Conservation (phyloP, 2,797 vertebrate species). For the Hephaestus fuliginosus region DNA sequence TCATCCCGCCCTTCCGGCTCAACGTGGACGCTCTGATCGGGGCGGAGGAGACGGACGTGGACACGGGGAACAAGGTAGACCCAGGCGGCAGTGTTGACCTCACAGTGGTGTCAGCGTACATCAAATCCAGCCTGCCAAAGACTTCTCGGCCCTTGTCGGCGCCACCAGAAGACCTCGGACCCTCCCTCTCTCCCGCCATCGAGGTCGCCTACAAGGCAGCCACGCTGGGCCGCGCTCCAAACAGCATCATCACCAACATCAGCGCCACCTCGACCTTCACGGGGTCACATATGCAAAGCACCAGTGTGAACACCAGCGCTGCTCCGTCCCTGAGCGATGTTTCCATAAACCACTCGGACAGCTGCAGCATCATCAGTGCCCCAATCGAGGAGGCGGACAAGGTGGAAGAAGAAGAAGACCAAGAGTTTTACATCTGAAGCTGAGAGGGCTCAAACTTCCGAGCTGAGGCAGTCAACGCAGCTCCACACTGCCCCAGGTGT, state of each 20-base stretch:
- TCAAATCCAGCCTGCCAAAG: conserved; percentile 64
- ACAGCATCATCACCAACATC: conserved; percentile 50
- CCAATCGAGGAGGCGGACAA: conserved; percentile 33
- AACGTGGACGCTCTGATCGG: conserved; percentile 90
- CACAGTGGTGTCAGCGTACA: conserved; percentile 92
- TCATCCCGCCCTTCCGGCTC: conserved; percentile 81
- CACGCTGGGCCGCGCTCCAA: conserved; percentile 54
- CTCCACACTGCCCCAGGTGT: conserved; percentile 64
- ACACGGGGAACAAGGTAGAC: conserved; percentile 89
- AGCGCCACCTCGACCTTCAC: conserved; percentile 39
- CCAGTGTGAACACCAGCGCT: conserved; percentile 34
- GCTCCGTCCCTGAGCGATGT: conserved; percentile 66
- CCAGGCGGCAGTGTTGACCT: conserved; percentile 87
- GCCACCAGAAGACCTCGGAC: conserved; percentile 66
- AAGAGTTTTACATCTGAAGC: conserved; percentile 93
- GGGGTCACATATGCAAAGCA: conserved; percentile 27
- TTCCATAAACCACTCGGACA: conserved; percentile 70
- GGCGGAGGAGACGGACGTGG: conserved; percentile 94
- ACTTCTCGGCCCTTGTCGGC: conserved; percentile 75
- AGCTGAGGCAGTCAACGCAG: background rate
- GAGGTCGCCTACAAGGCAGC: conserved; percentile 44
- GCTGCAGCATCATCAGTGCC: conserved; percentile 54
- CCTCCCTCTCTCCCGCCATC: conserved; percentile 66
- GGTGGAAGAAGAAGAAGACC: conserved; percentile 81
- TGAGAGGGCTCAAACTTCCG: background rate